A percentile compares a stretch with the other conserved stretches of the same genome.
Evolutionary conservation across 2,888 invertebrate genomes (phyloP).

Genomic region (Aromia moschata): DNA sequence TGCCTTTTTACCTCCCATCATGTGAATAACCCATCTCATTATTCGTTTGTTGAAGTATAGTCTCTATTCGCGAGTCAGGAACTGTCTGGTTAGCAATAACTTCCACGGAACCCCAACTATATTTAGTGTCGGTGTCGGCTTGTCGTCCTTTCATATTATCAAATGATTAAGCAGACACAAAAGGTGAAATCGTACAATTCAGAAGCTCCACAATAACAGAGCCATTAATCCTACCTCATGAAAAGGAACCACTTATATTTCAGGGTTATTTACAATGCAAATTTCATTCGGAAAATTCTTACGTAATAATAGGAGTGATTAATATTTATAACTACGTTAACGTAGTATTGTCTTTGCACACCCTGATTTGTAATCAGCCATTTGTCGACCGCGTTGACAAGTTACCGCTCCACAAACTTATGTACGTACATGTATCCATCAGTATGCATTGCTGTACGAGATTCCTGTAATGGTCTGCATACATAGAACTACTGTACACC

Average conservation of each 20-base stretch:
- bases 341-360: slow-evolving; percentile 40
- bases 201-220: slow-evolving; percentile 39
- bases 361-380: slow-evolving; percentile 23
- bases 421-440: no score
- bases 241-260: slow-evolving; percentile 44
- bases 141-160: slow-evolving; percentile 33
- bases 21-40: no score
- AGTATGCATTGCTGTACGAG: no score
- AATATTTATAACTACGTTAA: slow-evolving; percentile 48
- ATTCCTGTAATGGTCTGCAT: no score
- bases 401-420: no score
- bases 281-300: slow-evolving; percentile 43
- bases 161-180: slow-evolving; percentile 42
- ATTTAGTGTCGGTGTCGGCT: slow-evolving; percentile 26
- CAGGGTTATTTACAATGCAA: slow-evolving; percentile 48
- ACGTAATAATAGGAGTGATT: slow-evolving; percentile 41
- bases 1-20: no score
- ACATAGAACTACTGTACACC: no score
- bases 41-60: no score
- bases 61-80: no score
- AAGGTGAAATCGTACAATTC: slow-evolving; percentile 42
- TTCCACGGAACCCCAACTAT: slow-evolving; percentile 14
- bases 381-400: no score
- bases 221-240: slow-evolving; percentile 46
- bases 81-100: no score